Percentiles rank a stretch among this genome's conserved stretches.
Evolutionary conservation across 2,113 vertebrate genomes (phyloP).

Genomic region (Nansenia antarctica): DNA sequence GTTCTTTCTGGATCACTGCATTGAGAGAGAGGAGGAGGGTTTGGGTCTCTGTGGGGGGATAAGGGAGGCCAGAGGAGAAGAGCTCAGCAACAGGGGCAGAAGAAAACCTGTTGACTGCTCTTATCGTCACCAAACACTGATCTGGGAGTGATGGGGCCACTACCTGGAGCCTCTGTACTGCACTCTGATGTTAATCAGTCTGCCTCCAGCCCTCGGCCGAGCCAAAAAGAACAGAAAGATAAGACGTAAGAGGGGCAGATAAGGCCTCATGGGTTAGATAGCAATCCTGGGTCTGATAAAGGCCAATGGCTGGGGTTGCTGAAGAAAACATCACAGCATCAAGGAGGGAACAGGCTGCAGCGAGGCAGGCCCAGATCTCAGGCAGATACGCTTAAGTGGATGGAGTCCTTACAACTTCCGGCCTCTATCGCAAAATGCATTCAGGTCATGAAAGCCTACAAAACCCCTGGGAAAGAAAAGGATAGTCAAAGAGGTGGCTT

Average conservation of each 20-base stretch:
- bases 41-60: neutral
- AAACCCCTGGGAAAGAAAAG: neutral
- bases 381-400: neutral
- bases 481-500: neutral
- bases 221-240: slow-evolving; percentile 20
- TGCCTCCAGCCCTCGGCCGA: slow-evolving; percentile 36
- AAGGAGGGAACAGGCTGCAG: neutral
- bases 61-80: slow-evolving; percentile 14
- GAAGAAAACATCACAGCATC: slow-evolving; percentile 13
- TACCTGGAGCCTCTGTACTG: slow-evolving; percentile 57
- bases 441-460: neutral
- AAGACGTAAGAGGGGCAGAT: slow-evolving; percentile 39
- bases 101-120: slow-evolving; percentile 37
- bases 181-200: slow-evolving; percentile 69
- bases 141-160: slow-evolving; percentile 45
- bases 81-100: neutral
- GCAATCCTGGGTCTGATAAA: slow-evolving; percentile 43
- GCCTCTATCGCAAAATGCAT: neutral
- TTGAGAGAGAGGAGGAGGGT: neutral
- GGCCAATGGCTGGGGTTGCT: slow-evolving; percentile 27
- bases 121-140: slow-evolving; percentile 66
- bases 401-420: neutral
- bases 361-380: neutral
- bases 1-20: slow-evolving; percentile 72
- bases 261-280: slow-evolving; percentile 32